Base-by-base conservation (phyloP, 1,140 invertebrate species). In the Trachelipus rathkii region DNA sequence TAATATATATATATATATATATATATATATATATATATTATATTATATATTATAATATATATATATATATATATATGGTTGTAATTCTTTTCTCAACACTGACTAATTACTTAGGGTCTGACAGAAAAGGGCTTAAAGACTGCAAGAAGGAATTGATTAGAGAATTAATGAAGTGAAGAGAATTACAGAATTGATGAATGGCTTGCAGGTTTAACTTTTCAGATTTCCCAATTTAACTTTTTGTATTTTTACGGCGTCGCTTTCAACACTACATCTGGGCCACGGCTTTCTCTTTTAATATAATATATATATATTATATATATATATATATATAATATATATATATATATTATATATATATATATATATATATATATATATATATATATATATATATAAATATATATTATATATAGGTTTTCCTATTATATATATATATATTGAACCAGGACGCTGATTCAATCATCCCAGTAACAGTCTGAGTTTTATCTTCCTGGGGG, bases 51-150 rank as follows among this genome's bases (percentile, higher is more conserved):
- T 50, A 50, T 50, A 50, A 10, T 50, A 50, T 50, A 50, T 50
- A n/a, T n/a, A n/a, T n/a, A 60, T 60, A 60, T 60, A 23, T 73
- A 15, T 24, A 33, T 33, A 33, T n/a, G 72, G n/a, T 53, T 44
- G 21, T n/a, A n/a, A 23, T 50, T 73, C 24, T 71, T 71, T 71
- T 44, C 15, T 44, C 69, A 24, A n/a, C 24, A 15, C 15, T n/a
- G 23, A 24, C 43, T 44, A 44, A 71, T 44, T 13, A 24, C 33
- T 71, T 44, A 21, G n/a, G 21, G n/a, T 71, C 24, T 71, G 69
- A 24, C 21, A 43, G 21, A 44, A 24, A 13, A 24, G 69, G 69
- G 19, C 11, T 24, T 9, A 23, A 24, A 24, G 21, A 43, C 33
- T 24, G 21, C 13, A 71, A 24, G n/a, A 23, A 24, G 24, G 8